Percentiles rank a stretch among this genome's conserved stretches.
These are phyloP conservation scores for Dasypolia templi DNA, from an alignment of 2,888 invertebrate genomes.

Conservation along the genomic window DNA sequence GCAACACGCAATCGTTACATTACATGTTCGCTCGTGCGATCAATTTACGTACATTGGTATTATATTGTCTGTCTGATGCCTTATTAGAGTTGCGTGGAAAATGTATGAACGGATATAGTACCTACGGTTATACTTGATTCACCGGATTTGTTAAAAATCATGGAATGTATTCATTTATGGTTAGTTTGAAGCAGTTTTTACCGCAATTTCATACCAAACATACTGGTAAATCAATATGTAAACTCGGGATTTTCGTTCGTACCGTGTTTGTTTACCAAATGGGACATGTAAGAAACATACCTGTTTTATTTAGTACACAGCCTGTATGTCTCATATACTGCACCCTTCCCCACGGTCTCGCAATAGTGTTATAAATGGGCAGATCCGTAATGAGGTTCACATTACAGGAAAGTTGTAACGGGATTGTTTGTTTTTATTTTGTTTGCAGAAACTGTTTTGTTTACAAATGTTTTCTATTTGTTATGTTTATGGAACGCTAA, in stretches of 20 bases:
- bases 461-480: constrained; percentile 20
- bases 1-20: constrained; percentile 52
- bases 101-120: neutral
- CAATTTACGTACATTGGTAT: constrained; percentile 22
- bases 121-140: no score
- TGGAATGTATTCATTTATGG: neutral
- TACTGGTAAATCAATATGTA: neutral
- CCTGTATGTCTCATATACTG: constrained; percentile 22
- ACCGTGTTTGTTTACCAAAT: constrained; percentile 14
- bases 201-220: neutral
- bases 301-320: constrained; percentile 7
- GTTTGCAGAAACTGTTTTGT: constrained; percentile 29
- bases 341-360: constrained; percentile 29
- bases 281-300: constrained; percentile 10
- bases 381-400: constrained; percentile 56
- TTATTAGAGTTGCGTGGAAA: constrained; percentile 28
- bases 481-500: constrained; percentile 2
- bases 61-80: constrained; percentile 39
- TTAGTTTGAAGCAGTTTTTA: neutral
- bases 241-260: neutral
- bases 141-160: neutral
- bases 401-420: constrained; percentile 48
- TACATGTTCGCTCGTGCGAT: constrained; percentile 46
- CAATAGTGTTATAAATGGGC: constrained; percentile 54
- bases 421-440: constrained; percentile 45